Evolutionary conservation across 2,113 vertebrate species (phyloP).

Genomic region (Leptodactylus fuscus): DNA sequence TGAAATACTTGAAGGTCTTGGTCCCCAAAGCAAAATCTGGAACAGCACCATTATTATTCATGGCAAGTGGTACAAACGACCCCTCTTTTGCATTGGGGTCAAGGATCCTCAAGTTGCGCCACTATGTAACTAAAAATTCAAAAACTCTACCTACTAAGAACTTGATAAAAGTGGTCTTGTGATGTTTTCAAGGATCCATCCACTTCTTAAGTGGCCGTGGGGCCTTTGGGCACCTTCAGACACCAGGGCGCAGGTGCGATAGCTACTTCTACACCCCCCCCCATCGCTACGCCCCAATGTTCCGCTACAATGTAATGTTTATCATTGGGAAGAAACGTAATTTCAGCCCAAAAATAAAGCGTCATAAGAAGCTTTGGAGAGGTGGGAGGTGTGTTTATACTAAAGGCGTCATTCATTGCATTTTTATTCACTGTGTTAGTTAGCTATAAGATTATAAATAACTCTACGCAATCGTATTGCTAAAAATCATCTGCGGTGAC

Average conservation of each 20-base stretch:
- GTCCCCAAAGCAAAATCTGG: too few relatives aligned
- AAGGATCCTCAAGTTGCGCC: too few relatives aligned
- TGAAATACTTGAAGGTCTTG: too few relatives aligned
- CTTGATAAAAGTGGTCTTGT: too few relatives aligned
- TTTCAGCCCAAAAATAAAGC: conserved; percentile 15
- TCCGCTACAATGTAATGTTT: neutral
- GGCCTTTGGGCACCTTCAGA: neutral
- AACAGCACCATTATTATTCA: too few relatives aligned
- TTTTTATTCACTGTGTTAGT: conserved; percentile 11
- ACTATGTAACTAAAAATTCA: too few relatives aligned
- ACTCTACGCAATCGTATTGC: conserved; percentile 7
- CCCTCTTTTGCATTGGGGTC: too few relatives aligned
- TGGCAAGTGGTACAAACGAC: too few relatives aligned
- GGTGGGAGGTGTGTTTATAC: conserved; percentile 31
- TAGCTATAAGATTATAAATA: conserved; percentile 51
- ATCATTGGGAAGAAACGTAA: neutral
- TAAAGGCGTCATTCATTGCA: conserved; percentile 35
- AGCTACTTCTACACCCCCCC: neutral
- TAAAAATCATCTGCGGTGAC: conserved; percentile 36
- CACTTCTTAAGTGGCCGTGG: neutral
- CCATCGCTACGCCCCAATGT: neutral
- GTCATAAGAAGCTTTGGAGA: conserved; percentile 8
- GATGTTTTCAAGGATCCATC: too few relatives aligned
- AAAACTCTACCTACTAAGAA: too few relatives aligned
- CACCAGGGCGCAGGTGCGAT: neutral